Percentiles rank a stretch among this genome's conserved stretches.
These are phyloP conservation scores for Micrasema minimum DNA, from an alignment of 1,140 invertebrate species.

Conservation along the genomic window DNA sequence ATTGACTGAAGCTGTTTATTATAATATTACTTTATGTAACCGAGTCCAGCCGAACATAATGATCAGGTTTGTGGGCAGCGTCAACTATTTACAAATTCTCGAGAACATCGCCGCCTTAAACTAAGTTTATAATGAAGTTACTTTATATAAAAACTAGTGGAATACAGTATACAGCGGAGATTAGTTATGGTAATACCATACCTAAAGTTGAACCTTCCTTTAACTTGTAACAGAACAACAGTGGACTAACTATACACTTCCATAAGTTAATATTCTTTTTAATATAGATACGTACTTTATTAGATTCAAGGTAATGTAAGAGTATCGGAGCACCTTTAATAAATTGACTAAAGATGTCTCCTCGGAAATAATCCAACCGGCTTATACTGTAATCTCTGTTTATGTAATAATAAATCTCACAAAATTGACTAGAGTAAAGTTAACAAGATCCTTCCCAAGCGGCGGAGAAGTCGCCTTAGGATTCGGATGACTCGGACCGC, in stretches of 20 bases:
- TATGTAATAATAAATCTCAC: constrained; percentile 9
- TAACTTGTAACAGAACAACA: too few relatives aligned
- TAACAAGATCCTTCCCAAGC: constrained; percentile 12
- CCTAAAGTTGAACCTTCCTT: too few relatives aligned
- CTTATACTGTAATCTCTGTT: constrained; percentile 9
- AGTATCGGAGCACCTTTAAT: constrained; percentile 21
- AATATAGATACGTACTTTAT: too few relatives aligned
- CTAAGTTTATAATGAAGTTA: background rate
- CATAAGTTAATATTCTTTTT: too few relatives aligned
- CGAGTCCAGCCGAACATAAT: too few relatives aligned
- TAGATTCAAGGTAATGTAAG: constrained; percentile 1
- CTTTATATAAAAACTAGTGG: background rate
- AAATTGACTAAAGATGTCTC: constrained; percentile 31
- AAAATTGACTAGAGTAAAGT: constrained; percentile 26
- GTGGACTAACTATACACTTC: too few relatives aligned
- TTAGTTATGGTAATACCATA: too few relatives aligned
- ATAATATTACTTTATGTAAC: too few relatives aligned
- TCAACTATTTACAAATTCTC: constrained; percentile 24
- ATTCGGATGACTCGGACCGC: constrained; percentile 30
- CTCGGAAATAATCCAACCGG: constrained; percentile 1
- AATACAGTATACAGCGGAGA: background rate
- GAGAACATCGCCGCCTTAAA: background rate
- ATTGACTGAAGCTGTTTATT: constrained; percentile 26
- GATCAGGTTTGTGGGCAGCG: background rate
- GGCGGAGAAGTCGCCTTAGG: background rate